Percentiles rank a stretch among this genome's conserved stretches.
Evolutionary conservation across 1,140 invertebrate species (phyloP).

Genomic region (Mycetomoellerius zeteki): DNA sequence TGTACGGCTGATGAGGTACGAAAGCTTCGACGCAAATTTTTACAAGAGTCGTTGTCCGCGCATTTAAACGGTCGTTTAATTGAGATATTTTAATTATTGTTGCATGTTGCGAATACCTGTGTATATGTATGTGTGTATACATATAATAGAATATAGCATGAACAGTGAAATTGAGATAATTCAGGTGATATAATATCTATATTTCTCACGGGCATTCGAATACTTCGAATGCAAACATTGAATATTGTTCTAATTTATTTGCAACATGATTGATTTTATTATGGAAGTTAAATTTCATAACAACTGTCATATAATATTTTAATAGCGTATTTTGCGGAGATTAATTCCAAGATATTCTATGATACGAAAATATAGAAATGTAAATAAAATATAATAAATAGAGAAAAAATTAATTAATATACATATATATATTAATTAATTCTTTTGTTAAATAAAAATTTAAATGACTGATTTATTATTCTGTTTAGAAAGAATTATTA

Average conservation of each 20-base stretch:
- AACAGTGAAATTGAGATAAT: constrained; percentile 5
- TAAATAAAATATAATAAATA: constrained; percentile 3
- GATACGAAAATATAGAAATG: neutral
- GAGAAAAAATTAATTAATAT: neutral
- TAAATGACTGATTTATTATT: neutral
- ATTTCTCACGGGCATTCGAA: neutral
- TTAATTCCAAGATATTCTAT: neutral
- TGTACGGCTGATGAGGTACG: constrained; percentile 54
- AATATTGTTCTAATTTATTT: constrained; percentile 46
- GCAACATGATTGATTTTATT: neutral
- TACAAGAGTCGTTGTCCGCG: constrained; percentile 27
- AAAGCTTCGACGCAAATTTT: constrained; percentile 53
- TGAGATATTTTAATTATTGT: constrained; percentile 57
- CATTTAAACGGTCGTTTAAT: constrained; percentile 39
- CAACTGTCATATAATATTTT: neutral
- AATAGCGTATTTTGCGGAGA: neutral
- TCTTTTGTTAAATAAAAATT: neutral
- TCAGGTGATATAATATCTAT: neutral
- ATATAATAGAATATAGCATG: neutral
- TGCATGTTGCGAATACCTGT: neutral
- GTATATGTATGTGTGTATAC: neutral
- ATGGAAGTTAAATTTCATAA: neutral
- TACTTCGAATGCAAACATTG: neutral
- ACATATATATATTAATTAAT: neutral
- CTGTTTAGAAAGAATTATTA: no score